Evolutionary conservation across 1,140 invertebrate species (phyloP).

Genomic region (Penaeus vannamei): DNA sequence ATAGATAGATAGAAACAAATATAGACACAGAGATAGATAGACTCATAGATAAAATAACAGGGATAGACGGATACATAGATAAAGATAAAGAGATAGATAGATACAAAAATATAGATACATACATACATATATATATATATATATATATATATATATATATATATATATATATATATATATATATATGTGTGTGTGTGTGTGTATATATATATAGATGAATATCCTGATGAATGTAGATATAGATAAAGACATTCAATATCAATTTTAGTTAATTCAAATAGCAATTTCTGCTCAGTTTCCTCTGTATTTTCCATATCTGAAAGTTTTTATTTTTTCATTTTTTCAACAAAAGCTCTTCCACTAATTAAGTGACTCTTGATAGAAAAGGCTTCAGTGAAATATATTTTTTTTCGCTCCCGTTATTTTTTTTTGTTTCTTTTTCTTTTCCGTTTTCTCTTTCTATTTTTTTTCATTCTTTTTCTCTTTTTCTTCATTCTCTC

Average conservation of each 20-base stretch:
- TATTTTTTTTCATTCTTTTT: background rate
- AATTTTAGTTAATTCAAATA: no score
- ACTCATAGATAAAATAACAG: background rate
- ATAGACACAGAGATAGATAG: background rate
- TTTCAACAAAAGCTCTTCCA: no score
- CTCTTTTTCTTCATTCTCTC: constrained; percentile 10
- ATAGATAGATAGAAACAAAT: constrained; percentile 9
- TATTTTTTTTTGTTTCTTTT: background rate
- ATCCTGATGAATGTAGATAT: background rate
- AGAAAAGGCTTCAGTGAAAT: background rate
- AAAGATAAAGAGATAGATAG: background rate
- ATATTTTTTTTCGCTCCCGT: background rate
- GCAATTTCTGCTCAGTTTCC: no score
- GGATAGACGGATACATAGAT: background rate
- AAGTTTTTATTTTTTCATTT: no score
- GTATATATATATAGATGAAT: constrained; percentile 25
- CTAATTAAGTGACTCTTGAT: no score
- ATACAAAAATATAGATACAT: constrained; percentile 40
- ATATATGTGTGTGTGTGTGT: constrained; percentile 39
- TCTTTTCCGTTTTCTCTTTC: constrained; percentile 26
- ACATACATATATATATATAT: constrained; percentile 49
- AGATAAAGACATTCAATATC: background rate
- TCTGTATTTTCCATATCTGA: no score
- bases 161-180: constrained; percentile 45
- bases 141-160: constrained; percentile 50